Evolutionary conservation across 2,113 vertebrate genomes (phyloP).

Genomic region (Nibea albiflora): DNA sequence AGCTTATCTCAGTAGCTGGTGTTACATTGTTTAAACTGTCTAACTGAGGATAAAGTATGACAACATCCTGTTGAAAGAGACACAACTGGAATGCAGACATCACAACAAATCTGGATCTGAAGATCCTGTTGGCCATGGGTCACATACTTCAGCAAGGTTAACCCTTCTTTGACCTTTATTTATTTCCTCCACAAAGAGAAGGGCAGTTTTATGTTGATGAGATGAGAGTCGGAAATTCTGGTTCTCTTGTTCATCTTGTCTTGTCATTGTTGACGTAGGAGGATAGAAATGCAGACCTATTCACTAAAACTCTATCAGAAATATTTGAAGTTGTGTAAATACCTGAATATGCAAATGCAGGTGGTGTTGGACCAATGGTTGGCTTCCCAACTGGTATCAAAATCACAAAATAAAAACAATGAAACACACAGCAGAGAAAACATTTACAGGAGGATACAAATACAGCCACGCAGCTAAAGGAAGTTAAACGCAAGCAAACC

Average conservation of each 20-base stretch:
- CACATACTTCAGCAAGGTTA: not conserved
- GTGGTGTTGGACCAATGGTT: not conserved
- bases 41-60: not conserved
- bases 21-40: not conserved
- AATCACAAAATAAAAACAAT: too few species aligned
- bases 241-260: not conserved
- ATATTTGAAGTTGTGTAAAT: not conserved
- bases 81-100: slow-evolving; percentile 21
- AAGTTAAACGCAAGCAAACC: not conserved
- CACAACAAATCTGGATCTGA: slow-evolving; percentile 23
- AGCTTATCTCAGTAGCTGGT: slow-evolving; percentile 11
- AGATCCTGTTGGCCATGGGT: not conserved
- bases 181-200: not conserved
- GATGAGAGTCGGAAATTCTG: not conserved
- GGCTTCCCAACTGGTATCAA: too few species aligned
- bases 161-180: slow-evolving; percentile 28
- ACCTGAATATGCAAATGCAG: not conserved
- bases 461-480: not conserved
- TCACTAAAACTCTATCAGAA: not conserved
- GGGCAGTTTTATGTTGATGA: not conserved
- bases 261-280: not conserved
- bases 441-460: not conserved
- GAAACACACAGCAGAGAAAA: not conserved
- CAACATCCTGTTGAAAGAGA: slow-evolving; percentile 8
- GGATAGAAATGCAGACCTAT: not conserved